Evolutionary conservation across 2,113 vertebrate species (phyloP).

Genomic region (Ictalurus punctatus): DNA sequence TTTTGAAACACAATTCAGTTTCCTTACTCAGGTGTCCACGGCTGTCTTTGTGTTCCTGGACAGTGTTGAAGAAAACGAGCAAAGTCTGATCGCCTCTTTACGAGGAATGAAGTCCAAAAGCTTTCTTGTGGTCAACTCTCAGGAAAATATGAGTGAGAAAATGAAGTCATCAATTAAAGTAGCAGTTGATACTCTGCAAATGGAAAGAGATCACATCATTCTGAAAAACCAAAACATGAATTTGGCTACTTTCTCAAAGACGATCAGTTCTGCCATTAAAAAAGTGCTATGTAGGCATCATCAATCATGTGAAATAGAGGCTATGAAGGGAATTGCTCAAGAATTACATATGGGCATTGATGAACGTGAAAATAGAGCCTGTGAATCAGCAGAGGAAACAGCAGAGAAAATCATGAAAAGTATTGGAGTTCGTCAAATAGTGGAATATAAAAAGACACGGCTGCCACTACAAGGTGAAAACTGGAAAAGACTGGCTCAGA

Average conservation of each 20-base stretch:
- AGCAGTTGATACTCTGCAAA: constrained; percentile 12
- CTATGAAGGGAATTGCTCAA: constrained; percentile 36
- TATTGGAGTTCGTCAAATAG: constrained; percentile 26
- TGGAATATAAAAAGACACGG: constrained; percentile 50
- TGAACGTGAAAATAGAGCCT: constrained; percentile 38
- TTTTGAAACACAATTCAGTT: constrained; percentile 63
- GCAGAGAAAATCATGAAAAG: constrained; percentile 34
- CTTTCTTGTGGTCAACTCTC: constrained; percentile 54
- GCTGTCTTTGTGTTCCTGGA: constrained; percentile 73
- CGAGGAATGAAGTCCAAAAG: constrained; percentile 42
- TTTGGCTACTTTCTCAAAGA: constrained; percentile 42
- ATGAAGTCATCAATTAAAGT: constrained; percentile 4
- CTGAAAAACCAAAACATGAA: constrained; percentile 36
- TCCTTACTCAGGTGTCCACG: constrained; percentile 70
- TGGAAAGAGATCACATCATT: constrained; percentile 40
- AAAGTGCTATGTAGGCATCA: not conserved
- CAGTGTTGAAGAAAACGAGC: constrained; percentile 56
- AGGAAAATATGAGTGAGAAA: not conserved
- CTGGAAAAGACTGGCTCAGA: constrained; percentile 56
- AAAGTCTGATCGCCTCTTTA: constrained; percentile 55
- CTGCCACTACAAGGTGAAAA: constrained; percentile 58
- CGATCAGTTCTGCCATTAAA: constrained; percentile 36
- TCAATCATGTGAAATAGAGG: not conserved
- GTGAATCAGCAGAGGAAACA: constrained; percentile 20
- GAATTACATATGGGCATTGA: constrained; percentile 57